Conservation (phyloP, 2,797 vertebrate species). For the Acanthurus leucopareius region DNA sequence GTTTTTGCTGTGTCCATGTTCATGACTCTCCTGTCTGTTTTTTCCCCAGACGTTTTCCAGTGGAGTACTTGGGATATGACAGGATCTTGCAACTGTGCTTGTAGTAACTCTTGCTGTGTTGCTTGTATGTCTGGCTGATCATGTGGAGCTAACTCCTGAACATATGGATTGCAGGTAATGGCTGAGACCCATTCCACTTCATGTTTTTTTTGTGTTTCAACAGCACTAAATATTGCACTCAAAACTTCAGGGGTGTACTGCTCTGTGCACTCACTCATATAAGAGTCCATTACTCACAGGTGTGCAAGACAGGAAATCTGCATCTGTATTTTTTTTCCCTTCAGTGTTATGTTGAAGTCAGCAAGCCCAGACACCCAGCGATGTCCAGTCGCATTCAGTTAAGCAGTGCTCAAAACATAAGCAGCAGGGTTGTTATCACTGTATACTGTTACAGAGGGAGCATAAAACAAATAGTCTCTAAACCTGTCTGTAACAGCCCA, state of each 20-base stretch:
- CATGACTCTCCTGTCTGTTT: slow-evolving; percentile 1
- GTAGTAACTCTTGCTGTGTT: slow-evolving; percentile 8
- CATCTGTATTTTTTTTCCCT: slow-evolving; percentile 22
- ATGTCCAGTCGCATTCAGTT: slow-evolving; percentile 31
- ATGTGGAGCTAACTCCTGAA: slow-evolving; percentile 8
- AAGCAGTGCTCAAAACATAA: slow-evolving; percentile 38
- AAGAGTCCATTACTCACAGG: slow-evolving; percentile 10
- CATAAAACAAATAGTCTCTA: slow-evolving; percentile 45
- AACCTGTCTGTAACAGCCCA: slow-evolving; percentile 42
- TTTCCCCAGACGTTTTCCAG: neutral
- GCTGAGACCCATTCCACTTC: slow-evolving; percentile 30
- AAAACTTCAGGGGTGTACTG: slow-evolving; percentile 8
- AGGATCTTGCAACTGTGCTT: slow-evolving; percentile 21
- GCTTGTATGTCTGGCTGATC: neutral
- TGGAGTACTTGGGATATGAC: slow-evolving; percentile 1
- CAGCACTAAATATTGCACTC: slow-evolving; percentile 24
- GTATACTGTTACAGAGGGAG: slow-evolving; percentile 29
- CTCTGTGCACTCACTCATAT: slow-evolving; percentile 2
- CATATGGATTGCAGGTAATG: neutral
- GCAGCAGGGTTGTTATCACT: slow-evolving; percentile 46
- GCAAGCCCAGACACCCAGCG: slow-evolving; percentile 33
- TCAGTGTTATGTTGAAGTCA: slow-evolving; percentile 32
- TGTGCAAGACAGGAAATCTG: slow-evolving; percentile 9
- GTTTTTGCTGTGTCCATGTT: neutral
- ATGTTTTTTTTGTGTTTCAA: neutral